Evolutionary conservation across 2,888 invertebrate species (phyloP).

Genomic region (Meteorus cinctellus): DNA sequence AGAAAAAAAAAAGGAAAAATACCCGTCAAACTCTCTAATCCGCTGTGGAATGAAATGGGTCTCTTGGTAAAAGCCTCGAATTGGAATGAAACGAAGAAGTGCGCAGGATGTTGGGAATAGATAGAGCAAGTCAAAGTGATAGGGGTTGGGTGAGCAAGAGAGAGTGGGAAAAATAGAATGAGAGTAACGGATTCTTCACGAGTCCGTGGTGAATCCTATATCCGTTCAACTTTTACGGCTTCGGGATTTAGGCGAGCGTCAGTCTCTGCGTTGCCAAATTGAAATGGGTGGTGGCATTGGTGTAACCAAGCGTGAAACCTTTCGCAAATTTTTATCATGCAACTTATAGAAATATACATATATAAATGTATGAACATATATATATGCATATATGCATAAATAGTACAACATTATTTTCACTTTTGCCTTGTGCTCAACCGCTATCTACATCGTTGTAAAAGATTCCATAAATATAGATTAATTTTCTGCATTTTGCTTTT

Average conservation of each 20-base stretch:
- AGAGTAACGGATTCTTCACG: slow-evolving; percentile 20
- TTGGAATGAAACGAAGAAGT: slow-evolving; percentile 28
- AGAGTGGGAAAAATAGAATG: slow-evolving; percentile 2
- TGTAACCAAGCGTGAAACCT: slow-evolving; percentile 21
- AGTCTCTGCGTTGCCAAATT: slow-evolving; percentile 26
- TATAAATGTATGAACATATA: background rate
- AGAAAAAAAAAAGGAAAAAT: slow-evolving; percentile 11
- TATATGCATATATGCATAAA: background rate
- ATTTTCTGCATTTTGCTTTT: background rate
- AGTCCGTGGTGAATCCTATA: slow-evolving; percentile 30
- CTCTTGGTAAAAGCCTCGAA: slow-evolving; percentile 23
- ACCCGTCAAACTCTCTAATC: slow-evolving; percentile 33
- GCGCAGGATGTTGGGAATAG: slow-evolving; percentile 9
- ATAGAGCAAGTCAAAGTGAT: background rate
- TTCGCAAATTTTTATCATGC: background rate
- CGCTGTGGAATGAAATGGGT: slow-evolving; percentile 36
- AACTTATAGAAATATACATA: background rate
- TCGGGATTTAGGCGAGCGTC: slow-evolving; percentile 41
- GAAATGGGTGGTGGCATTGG: slow-evolving; percentile 21
- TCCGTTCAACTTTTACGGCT: slow-evolving; percentile 41
- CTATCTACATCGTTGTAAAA: background rate
- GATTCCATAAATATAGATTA: background rate
- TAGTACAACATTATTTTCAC: background rate
- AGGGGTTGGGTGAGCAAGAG: background rate
- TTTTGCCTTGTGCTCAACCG: background rate